Evolutionary conservation across 1,140 invertebrate genomes (phyloP).

Genomic region (Asbolus verrucosus): DNA sequence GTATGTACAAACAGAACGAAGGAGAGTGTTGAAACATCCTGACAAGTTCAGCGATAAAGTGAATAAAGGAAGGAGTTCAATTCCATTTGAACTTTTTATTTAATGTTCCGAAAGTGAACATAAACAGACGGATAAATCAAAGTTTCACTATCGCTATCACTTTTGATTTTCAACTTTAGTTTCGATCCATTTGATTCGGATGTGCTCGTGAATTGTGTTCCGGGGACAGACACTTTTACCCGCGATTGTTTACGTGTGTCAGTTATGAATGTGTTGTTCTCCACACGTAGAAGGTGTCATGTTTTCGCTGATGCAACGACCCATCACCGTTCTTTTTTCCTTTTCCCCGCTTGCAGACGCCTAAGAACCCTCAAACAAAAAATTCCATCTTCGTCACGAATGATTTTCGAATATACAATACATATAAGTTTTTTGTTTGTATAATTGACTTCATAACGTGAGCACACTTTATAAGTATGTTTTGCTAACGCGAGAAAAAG

Average conservation of each 20-base stretch:
- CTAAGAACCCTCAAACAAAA: too few species aligned
- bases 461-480: too few species aligned
- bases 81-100: constrained; percentile 50
- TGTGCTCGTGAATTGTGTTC: constrained; percentile 43
- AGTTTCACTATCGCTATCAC: constrained; percentile 56
- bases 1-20: not conserved
- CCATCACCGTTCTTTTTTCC: not conserved
- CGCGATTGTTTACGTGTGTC: constrained; percentile 51
- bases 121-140: constrained; percentile 56
- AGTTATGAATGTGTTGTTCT: constrained; percentile 53
- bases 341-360: too few species aligned
- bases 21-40: constrained; percentile 10
- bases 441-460: too few species aligned
- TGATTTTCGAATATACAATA: too few species aligned
- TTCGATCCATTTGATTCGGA: constrained; percentile 48
- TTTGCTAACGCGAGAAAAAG: too few species aligned
- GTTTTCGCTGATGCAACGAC: not conserved
- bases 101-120: constrained; percentile 52
- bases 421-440: too few species aligned
- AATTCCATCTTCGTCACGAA: too few species aligned
- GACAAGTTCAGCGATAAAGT: constrained; percentile 22
- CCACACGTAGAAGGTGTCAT: not conserved
- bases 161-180: constrained; percentile 53
- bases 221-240: constrained; percentile 30
- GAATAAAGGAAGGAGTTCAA: constrained; percentile 32